Evolutionary conservation across 2,888 invertebrate species (phyloP).

Genomic region (Andrena haemorrhoa): DNA sequence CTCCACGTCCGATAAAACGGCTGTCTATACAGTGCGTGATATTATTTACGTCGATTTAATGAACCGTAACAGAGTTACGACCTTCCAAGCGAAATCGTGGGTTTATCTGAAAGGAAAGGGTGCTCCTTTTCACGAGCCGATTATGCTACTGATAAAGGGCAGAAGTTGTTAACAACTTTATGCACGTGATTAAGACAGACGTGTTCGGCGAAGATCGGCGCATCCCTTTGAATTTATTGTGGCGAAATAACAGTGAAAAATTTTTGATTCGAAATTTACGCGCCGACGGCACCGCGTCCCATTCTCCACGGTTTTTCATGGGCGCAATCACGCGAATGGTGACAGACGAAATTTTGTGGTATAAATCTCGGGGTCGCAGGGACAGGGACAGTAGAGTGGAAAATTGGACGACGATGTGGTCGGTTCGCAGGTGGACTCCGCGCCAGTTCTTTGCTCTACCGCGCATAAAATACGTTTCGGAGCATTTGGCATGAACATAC

Average conservation of each 20-base stretch:
- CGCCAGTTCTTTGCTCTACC: conserved; percentile 15
- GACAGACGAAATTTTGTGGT: conserved; percentile 52
- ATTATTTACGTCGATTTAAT: conserved; percentile 70
- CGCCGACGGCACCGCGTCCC: conserved; percentile 4
- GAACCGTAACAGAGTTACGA: conserved; percentile 53
- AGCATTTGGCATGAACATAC: conserved; percentile 33
- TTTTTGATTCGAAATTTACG: conserved; percentile 30
- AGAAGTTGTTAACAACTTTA: neutral
- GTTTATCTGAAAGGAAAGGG: conserved; percentile 12
- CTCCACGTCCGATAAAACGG: conserved; percentile 75
- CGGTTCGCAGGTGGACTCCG: conserved; percentile 49
- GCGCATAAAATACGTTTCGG: conserved; percentile 50
- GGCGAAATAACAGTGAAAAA: neutral
- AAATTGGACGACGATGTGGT: conserved; percentile 63
- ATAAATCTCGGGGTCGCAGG: conserved; percentile 55
- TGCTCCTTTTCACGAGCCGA: neutral
- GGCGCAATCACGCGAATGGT: conserved; percentile 29
- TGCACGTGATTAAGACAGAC: no score
- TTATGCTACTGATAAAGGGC: conserved; percentile 9
- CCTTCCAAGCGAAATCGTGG: conserved; percentile 20
- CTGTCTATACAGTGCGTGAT: conserved; percentile 39
- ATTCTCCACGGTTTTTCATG: conserved; percentile 23
- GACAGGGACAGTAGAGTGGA: conserved; percentile 52
- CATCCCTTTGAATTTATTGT: conserved; percentile 1
- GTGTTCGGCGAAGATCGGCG: no score